Conservation (phyloP, 2,888 invertebrate genomes). For the Eupithecia subfuscata region DNA sequence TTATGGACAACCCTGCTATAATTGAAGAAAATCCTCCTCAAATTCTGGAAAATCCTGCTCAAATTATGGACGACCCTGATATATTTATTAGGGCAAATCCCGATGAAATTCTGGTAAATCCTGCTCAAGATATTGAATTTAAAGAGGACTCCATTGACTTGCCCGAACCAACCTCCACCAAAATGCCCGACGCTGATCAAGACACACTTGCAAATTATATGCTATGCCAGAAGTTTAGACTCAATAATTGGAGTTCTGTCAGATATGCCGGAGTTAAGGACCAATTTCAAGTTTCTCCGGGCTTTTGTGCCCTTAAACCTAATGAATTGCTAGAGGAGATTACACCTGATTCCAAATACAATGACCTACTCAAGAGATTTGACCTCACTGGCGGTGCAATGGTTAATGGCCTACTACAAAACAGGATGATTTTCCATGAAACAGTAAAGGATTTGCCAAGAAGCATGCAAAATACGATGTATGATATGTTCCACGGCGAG, state of each 20-base stretch:
- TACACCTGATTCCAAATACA: background rate
- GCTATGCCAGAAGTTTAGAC: background rate
- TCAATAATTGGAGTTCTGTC: background rate
- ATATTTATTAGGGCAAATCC: background rate
- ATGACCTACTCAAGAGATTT: background rate
- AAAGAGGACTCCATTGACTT: background rate
- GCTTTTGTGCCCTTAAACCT: slow-evolving; percentile 4
- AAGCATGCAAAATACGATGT: background rate
- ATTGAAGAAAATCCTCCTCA: background rate
- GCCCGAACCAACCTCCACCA: background rate
- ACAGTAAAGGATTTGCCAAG: background rate
- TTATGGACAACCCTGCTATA: background rate
- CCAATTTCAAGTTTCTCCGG: background rate
- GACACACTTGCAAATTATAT: background rate
- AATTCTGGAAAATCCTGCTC: background rate
- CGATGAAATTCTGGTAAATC: background rate
- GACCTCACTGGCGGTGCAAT: slow-evolving; percentile 1
- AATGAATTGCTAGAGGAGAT: background rate
- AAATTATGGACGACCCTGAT: background rate
- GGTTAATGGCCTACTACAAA: background rate
- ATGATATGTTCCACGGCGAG: background rate
- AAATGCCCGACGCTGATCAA: background rate
- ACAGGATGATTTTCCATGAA: background rate
- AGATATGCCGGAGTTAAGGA: background rate
- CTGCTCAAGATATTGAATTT: background rate